Conservation (phyloP, 2,113 vertebrate genomes). For the Heterotis niloticus region DNA sequence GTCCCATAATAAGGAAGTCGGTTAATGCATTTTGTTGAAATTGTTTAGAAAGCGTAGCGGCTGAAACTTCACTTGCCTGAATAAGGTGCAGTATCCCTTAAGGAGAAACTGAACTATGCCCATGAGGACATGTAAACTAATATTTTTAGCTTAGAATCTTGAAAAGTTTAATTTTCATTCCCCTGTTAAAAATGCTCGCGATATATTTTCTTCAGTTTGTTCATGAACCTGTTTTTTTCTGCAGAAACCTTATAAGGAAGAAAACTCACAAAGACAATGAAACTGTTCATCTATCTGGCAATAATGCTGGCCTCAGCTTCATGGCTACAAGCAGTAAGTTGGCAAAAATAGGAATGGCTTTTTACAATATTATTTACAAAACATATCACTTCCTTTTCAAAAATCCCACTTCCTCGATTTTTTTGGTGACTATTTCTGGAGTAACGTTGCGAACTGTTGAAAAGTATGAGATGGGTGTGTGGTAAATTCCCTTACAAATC, state of each 20-base stretch:
- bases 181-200: too few relatives aligned
- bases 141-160: background rate
- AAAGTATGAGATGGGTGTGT: background rate
- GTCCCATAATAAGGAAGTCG: too few relatives aligned
- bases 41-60: too few relatives aligned
- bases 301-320: constrained; percentile 23
- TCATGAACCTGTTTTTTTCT: background rate
- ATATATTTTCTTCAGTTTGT: too few relatives aligned
- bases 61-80: too few relatives aligned
- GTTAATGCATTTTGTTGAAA: too few relatives aligned
- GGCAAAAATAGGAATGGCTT: background rate
- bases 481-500: background rate
- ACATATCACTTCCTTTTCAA: background rate
- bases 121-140: background rate
- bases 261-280: constrained; percentile 50
- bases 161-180: too few relatives aligned
- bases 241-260: constrained; percentile 43
- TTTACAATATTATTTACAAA: background rate
- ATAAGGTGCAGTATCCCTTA: too few relatives aligned
- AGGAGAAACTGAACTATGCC: too few relatives aligned
- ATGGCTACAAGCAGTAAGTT: constrained; percentile 46
- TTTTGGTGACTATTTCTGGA: background rate
- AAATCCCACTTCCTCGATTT: background rate
- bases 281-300: constrained; percentile 41
- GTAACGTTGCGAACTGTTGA: constrained; percentile 24